Evolutionary conservation across 30 jellyfish, hydroid and myxozoan genomes (phyloP).

Genomic region (Hydra vulgaris): DNA sequence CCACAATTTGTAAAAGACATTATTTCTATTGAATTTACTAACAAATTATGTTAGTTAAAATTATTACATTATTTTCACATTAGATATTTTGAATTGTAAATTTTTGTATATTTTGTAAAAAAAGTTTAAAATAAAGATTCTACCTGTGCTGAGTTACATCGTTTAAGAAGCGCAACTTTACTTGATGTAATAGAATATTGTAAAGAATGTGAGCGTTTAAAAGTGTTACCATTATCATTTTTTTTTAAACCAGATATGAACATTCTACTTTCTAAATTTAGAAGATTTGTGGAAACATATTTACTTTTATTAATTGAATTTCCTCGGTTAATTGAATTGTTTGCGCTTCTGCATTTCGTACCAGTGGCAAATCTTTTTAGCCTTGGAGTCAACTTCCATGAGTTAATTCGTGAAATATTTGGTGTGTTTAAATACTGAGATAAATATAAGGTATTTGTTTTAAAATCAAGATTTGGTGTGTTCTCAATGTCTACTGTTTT

Average conservation of each 20-base stretch:
- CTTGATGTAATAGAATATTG: neutral
- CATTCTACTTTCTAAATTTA: neutral
- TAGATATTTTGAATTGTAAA: no score
- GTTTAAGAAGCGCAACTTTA: neutral
- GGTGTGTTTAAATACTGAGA: neutral
- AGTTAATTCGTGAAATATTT: neutral
- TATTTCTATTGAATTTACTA: no score
- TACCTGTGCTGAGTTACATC: neutral
- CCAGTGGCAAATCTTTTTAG: neutral
- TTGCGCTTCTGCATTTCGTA: neutral
- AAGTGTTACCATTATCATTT: neutral
- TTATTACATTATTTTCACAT: no score
- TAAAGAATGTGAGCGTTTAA: neutral
- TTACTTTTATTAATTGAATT: neutral
- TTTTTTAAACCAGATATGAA: neutral
- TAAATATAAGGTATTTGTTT: neutral
- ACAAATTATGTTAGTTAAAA: no score
- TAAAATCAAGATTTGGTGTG: neutral
- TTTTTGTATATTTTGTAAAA: neutral
- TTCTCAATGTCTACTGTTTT: neutral
- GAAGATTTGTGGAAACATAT: neutral
- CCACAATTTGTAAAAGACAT: no score
- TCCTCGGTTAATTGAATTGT: neutral
- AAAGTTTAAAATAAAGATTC: neutral
- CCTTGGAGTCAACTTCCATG: neutral